Conservation (phyloP, 1,140 invertebrate species). For the Lethocerus indicus region DNA sequence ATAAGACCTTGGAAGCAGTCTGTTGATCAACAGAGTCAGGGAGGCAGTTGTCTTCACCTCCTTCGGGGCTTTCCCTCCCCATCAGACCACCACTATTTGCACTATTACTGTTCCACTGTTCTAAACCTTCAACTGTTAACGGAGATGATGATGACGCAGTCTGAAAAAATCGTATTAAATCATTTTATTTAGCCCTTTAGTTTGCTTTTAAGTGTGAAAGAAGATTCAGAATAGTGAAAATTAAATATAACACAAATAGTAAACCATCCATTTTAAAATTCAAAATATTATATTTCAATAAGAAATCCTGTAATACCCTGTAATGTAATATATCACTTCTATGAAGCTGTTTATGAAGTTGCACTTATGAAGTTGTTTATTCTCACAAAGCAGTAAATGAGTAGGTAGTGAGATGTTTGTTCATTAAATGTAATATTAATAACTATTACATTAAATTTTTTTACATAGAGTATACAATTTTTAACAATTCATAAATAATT, state of each 20-base stretch:
- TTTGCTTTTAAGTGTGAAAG: not conserved
- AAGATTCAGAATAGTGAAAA: not conserved
- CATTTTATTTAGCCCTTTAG: not conserved
- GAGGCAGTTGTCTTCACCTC: constrained; percentile 34
- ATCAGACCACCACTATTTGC: constrained; percentile 31
- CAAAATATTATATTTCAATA: not conserved
- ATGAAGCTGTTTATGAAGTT: too few species aligned
- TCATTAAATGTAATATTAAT: too few species aligned
- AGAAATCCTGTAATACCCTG: not conserved
- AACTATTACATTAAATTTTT: too few species aligned
- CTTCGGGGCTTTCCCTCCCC: constrained; percentile 35
- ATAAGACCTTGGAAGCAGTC: not conserved
- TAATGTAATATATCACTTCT: not conserved
- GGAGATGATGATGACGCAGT: not conserved
- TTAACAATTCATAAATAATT: not conserved
- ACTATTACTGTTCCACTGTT: constrained; percentile 30
- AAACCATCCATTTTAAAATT: not conserved
- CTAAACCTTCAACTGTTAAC: constrained; percentile 23
- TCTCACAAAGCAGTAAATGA: too few species aligned
- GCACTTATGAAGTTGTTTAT: too few species aligned
- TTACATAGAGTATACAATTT: too few species aligned
- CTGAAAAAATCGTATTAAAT: not conserved
- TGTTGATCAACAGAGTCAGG: constrained; percentile 19
- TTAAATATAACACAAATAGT: not conserved
- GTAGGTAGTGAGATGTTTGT: too few species aligned